phyloP scores from a whole-genome alignment of 2,797 vertebrate genomes.

The Phalloptychus januarius region DNA sequence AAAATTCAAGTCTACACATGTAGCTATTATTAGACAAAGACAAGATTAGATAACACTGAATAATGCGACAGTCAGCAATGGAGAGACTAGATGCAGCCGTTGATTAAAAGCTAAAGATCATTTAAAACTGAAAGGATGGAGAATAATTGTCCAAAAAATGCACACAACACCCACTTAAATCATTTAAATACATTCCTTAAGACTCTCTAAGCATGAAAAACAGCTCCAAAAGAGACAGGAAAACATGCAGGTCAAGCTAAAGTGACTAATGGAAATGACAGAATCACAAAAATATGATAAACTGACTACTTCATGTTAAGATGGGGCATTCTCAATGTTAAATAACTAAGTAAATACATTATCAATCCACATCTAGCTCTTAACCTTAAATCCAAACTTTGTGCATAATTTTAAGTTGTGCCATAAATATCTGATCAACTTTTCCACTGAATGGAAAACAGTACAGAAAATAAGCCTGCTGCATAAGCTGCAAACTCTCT shows the following conservation, averaged over 20 bases:
- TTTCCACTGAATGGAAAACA: not conserved
- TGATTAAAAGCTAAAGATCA: constrained; percentile 10
- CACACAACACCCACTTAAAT: constrained; percentile 1
- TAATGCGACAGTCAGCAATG: not conserved
- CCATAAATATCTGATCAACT: not conserved
- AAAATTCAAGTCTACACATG: not conserved
- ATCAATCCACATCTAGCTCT: not conserved
- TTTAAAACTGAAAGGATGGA: not conserved
- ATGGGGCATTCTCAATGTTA: not conserved
- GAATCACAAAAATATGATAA: constrained; percentile 36
- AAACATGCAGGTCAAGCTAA: constrained; percentile 20
- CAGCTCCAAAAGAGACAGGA: not conserved
- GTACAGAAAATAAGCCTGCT: not conserved
- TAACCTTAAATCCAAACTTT: not conserved
- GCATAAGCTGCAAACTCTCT: not conserved
- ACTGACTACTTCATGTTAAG: not conserved
- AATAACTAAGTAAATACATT: not conserved
- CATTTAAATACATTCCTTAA: not conserved
- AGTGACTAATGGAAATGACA: not conserved
- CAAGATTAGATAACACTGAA: not conserved
- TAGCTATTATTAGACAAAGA: constrained; percentile 9
- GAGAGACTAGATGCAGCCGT: not conserved
- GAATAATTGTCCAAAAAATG: not conserved
- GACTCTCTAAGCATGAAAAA: constrained; percentile 7
- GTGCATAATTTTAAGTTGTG: not conserved